phyloP scores from a whole-genome alignment of 2,113 vertebrate genomes.

The Festucalex cinctus region DNA sequence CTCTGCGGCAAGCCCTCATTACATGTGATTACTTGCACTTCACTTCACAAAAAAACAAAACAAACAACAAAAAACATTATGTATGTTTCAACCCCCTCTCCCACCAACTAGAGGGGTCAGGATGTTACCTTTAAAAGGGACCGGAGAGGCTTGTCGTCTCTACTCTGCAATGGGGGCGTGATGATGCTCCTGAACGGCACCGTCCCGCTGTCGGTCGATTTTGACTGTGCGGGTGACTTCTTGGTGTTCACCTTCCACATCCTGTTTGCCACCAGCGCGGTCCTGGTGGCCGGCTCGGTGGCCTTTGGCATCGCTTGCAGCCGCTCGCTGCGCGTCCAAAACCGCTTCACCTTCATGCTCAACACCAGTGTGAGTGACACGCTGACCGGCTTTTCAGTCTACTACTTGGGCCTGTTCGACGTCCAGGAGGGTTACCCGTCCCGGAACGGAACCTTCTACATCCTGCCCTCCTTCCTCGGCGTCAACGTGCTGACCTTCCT shows the following conservation, averaged over 20 bases:
- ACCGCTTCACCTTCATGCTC: conserved; percentile 77
- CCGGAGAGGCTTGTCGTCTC: too few species aligned
- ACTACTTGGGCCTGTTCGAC: conserved; percentile 76
- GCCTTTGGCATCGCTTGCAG: conserved; percentile 62
- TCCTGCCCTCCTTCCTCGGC: conserved; percentile 72
- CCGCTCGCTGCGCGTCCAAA: conserved; percentile 64
- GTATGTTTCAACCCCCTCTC: background rate
- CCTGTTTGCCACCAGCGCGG: conserved; percentile 65
- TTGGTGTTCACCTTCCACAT: conserved; percentile 72
- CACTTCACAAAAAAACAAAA: background rate
- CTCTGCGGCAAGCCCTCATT: background rate
- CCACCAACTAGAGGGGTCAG: background rate
- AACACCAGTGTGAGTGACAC: conserved; percentile 78
- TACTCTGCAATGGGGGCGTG: conserved; percentile 13
- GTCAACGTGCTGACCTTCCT: conserved; percentile 75
- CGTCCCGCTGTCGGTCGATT: conserved; percentile 65
- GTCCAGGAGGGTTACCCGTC: conserved; percentile 76
- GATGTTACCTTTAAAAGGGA: conserved; percentile 16
- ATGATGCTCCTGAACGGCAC: conserved; percentile 60
- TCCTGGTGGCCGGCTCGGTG: conserved; percentile 68
- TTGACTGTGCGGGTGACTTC: conserved; percentile 56
- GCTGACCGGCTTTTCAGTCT: conserved; percentile 71
- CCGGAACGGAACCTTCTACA: conserved; percentile 70
- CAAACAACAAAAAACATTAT: background rate
- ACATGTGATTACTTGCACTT: background rate